Evolutionary conservation across 2,113 vertebrate species (phyloP), one percentile per base, ranked within the genome.

Genomic region (Mixornis gularis): DNA sequence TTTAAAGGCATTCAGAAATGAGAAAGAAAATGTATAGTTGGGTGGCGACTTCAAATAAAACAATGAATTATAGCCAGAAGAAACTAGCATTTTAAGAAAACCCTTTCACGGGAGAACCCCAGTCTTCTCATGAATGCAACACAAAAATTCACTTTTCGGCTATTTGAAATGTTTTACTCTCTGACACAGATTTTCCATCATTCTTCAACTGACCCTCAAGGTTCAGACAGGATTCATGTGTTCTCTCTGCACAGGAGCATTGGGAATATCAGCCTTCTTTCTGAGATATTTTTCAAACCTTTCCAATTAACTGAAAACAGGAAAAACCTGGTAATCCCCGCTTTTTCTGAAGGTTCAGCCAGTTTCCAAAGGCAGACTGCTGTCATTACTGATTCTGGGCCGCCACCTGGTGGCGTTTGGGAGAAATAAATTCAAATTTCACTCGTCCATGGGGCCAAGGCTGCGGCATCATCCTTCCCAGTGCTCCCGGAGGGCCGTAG

Each of bases 331-430:
- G 11, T 26, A 6, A 14, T 4, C 12, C 0, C 11, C 1, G 9
- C 7, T 44, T 40, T 64, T 43, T 4, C 29, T 2, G 13, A 38
- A 10, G 8, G 38, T 59, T 53, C 10, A 25, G 19, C 12, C 46
- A 12, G 10, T 14, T 65, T 26, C 30, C 52, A 15, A 22, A 32
- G 18, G 30, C 32, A 18, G 17, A 15, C 2, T 0, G 8, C 16
- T 5, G 8, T 5, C 41, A 22, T 34, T 68, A 22, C 20, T 17
- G 44, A 88, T 59, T 40, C 70, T 93, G 53, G 90, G 66, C 14
- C 86, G 97, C 97, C 98, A 96, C 64, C 98, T 95, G 80, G 95
- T 97, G 97, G 97, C 62, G 0, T 0, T 5, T 30, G 6, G 10
- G 24, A 19, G 91, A 92, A 96, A 66, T 7, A 58, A 62, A 49